phyloP scores from a whole-genome alignment of 2,113 vertebrate genomes.

The Rutilus rutilus region DNA sequence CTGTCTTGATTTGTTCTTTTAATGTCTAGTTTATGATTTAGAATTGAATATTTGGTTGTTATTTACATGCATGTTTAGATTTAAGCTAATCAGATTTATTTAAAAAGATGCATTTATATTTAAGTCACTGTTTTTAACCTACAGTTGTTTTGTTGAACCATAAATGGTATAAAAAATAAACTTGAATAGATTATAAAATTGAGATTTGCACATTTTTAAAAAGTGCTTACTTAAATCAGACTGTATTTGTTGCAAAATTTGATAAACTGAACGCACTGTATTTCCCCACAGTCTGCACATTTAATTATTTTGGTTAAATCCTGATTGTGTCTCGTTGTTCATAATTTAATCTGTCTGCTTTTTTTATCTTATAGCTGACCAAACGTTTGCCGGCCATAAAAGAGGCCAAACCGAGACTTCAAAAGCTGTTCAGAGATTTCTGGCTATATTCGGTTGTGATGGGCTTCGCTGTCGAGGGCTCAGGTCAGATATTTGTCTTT shows the following conservation, averaged over 20 bases:
- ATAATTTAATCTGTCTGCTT: background rate
- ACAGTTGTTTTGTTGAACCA: too few relatives aligned
- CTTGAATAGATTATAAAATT: too few relatives aligned
- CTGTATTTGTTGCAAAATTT: background rate
- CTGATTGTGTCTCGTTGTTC: background rate
- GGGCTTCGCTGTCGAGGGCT: slow-evolving; percentile 98
- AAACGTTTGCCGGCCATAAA: slow-evolving; percentile 92
- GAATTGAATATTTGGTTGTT: background rate
- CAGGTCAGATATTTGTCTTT: slow-evolving; percentile 78
- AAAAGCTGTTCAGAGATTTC: slow-evolving; percentile 98
- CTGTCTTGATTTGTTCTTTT: background rate
- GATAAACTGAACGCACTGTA: background rate
- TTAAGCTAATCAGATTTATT: too few relatives aligned
- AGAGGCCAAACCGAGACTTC: slow-evolving; percentile 92
- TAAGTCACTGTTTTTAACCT: too few relatives aligned
- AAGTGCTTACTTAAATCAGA: background rate
- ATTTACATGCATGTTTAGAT: too few relatives aligned
- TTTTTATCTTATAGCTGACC: slow-evolving; percentile 79
- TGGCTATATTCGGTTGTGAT: slow-evolving; percentile 98
- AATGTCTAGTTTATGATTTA: background rate
- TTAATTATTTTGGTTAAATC: background rate
- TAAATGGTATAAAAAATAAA: too few relatives aligned
- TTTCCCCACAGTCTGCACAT: background rate
- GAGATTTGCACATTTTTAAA: background rate
- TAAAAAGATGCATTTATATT: too few relatives aligned